A percentile compares a stretch with the other conserved stretches of the same genome.
Conservation (phyloP, 2,888 invertebrate genomes). For the Tyria jacobaeae region DNA sequence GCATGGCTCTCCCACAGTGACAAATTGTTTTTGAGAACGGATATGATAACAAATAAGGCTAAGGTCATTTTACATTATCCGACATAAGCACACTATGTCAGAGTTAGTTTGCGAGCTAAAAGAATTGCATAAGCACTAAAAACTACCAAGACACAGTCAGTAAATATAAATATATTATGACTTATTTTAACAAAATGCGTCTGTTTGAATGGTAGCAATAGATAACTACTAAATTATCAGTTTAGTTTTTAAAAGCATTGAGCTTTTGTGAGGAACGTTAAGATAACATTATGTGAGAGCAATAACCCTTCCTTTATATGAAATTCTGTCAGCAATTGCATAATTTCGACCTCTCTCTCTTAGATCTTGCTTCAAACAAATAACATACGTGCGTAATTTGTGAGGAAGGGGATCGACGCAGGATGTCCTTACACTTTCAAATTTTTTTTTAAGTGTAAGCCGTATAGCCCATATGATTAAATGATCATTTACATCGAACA, state of each 20-base stretch:
- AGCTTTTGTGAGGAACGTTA: neutral
- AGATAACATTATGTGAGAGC: slow-evolving; percentile 2
- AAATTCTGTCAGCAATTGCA: neutral
- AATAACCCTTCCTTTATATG: neutral
- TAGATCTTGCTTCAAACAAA: too few species aligned
- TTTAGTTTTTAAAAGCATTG: neutral
- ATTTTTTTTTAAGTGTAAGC: too few species aligned
- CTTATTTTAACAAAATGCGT: neutral
- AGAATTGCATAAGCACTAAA: neutral
- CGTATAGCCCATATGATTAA: too few species aligned
- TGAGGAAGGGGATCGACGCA: too few species aligned
- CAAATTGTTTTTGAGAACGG: too few species aligned
- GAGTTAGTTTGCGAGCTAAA: neutral
- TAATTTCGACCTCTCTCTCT: too few species aligned
- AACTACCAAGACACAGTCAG: neutral
- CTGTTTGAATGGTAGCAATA: neutral
- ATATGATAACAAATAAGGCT: too few species aligned
- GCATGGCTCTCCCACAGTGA: too few species aligned
- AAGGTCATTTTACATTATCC: too few species aligned
- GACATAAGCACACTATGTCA: neutral
- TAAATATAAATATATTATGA: neutral
- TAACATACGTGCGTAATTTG: too few species aligned
- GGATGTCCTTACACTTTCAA: too few species aligned
- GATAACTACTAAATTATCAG: slow-evolving; percentile 2
- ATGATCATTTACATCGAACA: too few species aligned